A percentile compares a stretch with the other conserved stretches of the same genome.
phyloP scores from a whole-genome alignment of 2,888 invertebrate genomes.

The Aphodius sticticus region DNA sequence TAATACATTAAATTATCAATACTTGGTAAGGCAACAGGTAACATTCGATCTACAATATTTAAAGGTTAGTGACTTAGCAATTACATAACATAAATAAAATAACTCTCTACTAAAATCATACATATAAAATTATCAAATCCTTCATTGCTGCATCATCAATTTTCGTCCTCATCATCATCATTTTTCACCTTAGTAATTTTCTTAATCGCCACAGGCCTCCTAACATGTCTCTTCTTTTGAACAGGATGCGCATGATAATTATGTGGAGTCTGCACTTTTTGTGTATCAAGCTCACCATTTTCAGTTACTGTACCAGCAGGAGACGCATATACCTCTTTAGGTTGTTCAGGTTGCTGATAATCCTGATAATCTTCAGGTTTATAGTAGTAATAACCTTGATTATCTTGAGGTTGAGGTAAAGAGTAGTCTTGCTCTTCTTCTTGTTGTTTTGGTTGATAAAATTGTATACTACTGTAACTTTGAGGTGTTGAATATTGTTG shows the following conservation, averaged over 20 bases:
- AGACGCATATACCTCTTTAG: neutral
- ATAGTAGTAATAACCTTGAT: constrained; percentile 37
- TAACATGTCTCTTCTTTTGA: constrained; percentile 24
- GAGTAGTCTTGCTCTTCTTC: constrained; percentile 15
- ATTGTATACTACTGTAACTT: constrained; percentile 26
- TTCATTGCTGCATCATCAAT: neutral
- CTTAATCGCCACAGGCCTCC: constrained; percentile 17
- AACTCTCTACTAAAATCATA: neutral
- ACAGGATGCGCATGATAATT: constrained; percentile 32
- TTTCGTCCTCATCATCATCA: neutral
- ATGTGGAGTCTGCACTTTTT: constrained; percentile 15
- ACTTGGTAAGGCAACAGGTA: neutral
- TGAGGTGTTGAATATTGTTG: constrained; percentile 22
- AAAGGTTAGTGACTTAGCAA: neutral
- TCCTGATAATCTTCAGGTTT: constrained; percentile 30
- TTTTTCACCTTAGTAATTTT: neutral
- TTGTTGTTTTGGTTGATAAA: constrained; percentile 25
- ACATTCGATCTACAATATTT: neutral
- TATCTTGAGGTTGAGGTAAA: constrained; percentile 34
- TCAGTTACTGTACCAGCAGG: constrained; percentile 25
- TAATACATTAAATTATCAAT: neutral
- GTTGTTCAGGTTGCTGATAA: constrained; percentile 11
- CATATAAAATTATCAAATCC: no score
- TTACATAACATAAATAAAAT: neutral
- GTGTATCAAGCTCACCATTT: constrained; percentile 13